Evolutionary conservation across 1,140 invertebrate genomes (phyloP).

Genomic region (Fopius arisanus): DNA sequence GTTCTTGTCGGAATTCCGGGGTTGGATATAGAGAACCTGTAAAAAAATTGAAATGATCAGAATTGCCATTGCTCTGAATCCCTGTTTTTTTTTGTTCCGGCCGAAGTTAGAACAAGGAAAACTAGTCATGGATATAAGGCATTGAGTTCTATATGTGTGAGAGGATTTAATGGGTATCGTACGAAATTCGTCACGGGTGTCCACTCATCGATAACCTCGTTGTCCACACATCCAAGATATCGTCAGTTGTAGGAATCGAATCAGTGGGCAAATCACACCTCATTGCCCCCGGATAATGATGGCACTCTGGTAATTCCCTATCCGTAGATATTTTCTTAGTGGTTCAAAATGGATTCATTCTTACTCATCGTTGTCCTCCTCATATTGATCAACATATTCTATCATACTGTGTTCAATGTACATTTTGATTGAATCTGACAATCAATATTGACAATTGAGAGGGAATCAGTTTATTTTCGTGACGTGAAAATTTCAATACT

Average conservation of each 20-base stretch:
- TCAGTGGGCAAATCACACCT: constrained; percentile 35
- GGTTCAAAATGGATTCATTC: constrained; percentile 1
- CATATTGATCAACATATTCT: neutral
- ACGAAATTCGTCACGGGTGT: constrained; percentile 49
- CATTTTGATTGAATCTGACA: neutral
- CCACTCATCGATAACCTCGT: constrained; percentile 52
- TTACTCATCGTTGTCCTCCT: neutral
- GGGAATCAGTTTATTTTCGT: neutral
- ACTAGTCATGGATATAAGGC: neutral
- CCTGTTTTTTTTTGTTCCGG: too few relatives aligned
- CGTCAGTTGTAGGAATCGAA: constrained; percentile 41
- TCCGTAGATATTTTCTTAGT: neutral
- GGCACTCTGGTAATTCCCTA: neutral
- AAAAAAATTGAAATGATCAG: constrained; percentile 32
- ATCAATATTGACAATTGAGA: neutral
- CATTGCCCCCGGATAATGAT: constrained; percentile 41
- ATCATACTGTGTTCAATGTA: neutral
- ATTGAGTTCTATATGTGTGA: neutral
- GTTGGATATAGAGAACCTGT: constrained; percentile 50
- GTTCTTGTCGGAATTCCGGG: constrained; percentile 52
- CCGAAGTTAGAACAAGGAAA: neutral
- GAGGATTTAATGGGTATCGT: constrained; percentile 44
- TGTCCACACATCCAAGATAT: constrained; percentile 42
- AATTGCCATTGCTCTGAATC: constrained; percentile 25
- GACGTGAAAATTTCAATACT: neutral